A percentile compares a stretch with the other conserved stretches of the same genome.
Conservation (phyloP, 2,888 invertebrate species). For the Eristalinus sepulchralis region DNA sequence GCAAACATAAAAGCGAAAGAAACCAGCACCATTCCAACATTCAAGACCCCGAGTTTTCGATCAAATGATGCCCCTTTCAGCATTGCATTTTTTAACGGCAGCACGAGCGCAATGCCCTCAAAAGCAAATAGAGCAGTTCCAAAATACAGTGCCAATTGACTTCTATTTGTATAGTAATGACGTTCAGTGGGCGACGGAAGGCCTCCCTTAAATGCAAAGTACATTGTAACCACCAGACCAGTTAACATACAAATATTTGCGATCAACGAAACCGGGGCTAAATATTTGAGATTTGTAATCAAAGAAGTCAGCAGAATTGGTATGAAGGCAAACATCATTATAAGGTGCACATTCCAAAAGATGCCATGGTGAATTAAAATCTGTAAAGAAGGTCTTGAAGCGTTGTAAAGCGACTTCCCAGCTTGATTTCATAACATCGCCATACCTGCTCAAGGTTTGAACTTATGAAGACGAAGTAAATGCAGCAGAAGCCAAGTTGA, state of each 20-base stretch:
- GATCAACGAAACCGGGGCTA: conserved; percentile 89
- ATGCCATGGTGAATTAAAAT: conserved; percentile 85
- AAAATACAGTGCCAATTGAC: conserved; percentile 92
- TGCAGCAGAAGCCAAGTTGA: conserved; percentile 99
- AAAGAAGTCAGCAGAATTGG: conserved; percentile 88
- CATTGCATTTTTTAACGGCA: conserved; percentile 97
- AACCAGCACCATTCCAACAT: conserved; percentile 93
- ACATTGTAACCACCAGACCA: conserved; percentile 87
- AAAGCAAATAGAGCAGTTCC: conserved; percentile 98
- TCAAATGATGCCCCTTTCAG: conserved; percentile 88
- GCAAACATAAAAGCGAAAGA: conserved; percentile 89
- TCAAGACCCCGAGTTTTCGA: conserved; percentile 91
- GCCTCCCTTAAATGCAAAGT: conserved; percentile 88
- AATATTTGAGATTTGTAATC: conserved; percentile 88
- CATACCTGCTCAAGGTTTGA: conserved; percentile 89
- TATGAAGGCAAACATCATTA: conserved; percentile 88
- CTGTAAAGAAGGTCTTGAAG: conserved; percentile 80
- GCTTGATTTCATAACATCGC: neutral
- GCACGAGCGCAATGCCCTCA: conserved; percentile 96
- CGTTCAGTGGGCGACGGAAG: conserved; percentile 85
- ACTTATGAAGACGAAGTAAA: conserved; percentile 97
- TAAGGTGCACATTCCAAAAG: conserved; percentile 85
- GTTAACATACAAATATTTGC: conserved; percentile 89
- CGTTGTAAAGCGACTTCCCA: neutral
- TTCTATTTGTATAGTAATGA: conserved; percentile 84